Conservation (phyloP, 2,888 invertebrate genomes). For the Macaria notata region DNA sequence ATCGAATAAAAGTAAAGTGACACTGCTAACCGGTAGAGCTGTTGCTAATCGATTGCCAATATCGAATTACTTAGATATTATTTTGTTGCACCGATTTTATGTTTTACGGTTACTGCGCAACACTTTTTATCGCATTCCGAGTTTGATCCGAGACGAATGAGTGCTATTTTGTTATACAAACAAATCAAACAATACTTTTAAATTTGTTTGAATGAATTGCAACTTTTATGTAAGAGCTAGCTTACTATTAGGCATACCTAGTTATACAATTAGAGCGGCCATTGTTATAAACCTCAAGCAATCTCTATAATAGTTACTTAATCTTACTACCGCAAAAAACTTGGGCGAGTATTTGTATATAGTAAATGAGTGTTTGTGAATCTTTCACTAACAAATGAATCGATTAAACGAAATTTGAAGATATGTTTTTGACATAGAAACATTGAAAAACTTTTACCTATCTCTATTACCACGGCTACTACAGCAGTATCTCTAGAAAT, state of each 20-base stretch:
- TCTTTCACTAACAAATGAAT: no score
- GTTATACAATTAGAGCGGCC: no score
- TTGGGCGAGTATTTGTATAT: not conserved
- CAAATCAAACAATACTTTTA: not conserved
- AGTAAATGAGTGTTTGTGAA: not conserved
- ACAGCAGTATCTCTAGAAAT: no score
- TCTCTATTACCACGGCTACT: no score
- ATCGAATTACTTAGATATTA: conserved; percentile 47
- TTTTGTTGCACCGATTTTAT: conserved; percentile 45
- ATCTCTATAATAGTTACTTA: not conserved
- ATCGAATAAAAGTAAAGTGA: conserved; percentile 56
- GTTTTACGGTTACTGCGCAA: conserved; percentile 44
- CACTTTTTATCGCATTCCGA: conserved; percentile 30
- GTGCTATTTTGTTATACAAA: conserved; percentile 6
- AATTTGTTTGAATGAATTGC: conserved; percentile 1
- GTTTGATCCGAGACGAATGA: conserved; percentile 12
- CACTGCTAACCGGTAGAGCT: conserved; percentile 44
- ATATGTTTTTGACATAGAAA: no score
- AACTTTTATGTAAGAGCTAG: not conserved
- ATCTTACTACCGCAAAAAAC: not conserved
- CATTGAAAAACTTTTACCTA: no score
- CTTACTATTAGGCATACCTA: no score
- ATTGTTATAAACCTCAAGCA: not conserved
- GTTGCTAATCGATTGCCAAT: conserved; percentile 61
- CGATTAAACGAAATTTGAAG: no score